phyloP scores from a whole-genome alignment of 2,888 invertebrate species.

The Drosophila recens region DNA sequence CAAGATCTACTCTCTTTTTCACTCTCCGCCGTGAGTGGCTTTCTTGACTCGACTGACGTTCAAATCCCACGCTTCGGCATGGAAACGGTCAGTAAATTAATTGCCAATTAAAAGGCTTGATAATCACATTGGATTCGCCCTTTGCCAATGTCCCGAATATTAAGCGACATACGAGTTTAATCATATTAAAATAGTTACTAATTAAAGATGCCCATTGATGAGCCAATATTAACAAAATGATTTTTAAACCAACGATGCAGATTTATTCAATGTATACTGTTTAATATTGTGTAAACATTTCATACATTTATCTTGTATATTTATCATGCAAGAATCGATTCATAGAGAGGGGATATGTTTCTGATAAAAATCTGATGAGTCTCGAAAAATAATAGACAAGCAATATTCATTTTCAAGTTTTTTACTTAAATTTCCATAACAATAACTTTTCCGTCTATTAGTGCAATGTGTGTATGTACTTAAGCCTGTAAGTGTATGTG shows the following conservation, averaged over 20 bases:
- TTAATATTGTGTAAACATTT: too few relatives aligned
- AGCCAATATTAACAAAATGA: neutral
- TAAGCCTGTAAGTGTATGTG: neutral
- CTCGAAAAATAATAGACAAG: neutral
- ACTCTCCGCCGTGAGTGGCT: constrained; percentile 22
- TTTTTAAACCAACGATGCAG: too few relatives aligned
- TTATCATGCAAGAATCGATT: too few relatives aligned
- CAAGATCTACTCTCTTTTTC: constrained; percentile 14
- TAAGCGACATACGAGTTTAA: constrained; percentile 1
- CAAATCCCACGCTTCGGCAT: constrained; percentile 60
- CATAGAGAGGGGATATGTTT: too few relatives aligned
- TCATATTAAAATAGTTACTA: neutral
- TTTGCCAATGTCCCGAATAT: constrained; percentile 22
- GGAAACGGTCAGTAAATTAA: constrained; percentile 62
- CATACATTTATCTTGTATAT: too few relatives aligned
- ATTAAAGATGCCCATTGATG: neutral
- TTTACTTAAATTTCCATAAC: neutral
- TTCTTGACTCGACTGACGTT: constrained; percentile 35
- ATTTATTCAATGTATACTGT: too few relatives aligned
- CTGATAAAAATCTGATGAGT: too few relatives aligned
- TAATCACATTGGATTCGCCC: constrained; percentile 65
- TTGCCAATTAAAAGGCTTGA: constrained; percentile 69
- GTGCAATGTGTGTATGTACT: neutral
- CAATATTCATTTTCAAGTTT: neutral
- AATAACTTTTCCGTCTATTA: neutral